Evolutionary conservation across 2,113 vertebrate species (phyloP), one percentile per base, ranked within the genome.

Genomic region (Solea solea): DNA sequence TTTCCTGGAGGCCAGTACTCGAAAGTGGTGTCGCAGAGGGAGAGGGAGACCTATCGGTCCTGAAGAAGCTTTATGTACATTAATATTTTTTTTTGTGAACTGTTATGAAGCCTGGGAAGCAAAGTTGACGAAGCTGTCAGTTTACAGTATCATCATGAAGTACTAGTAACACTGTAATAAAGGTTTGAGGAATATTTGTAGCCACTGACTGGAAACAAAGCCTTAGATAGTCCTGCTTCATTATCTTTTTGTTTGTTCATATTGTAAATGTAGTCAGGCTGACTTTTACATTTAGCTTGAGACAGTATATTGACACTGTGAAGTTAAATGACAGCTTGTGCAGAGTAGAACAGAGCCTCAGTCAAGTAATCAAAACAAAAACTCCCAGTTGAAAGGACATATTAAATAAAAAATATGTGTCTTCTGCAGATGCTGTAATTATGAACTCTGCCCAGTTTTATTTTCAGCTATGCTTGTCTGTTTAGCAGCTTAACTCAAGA

Each of bases 21-120:
- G 69, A 64, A 86, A 65, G 56, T 45, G 58, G 56, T 82, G n/a
- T 21, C 68, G 76, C 40, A 55, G 34, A 64, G 34, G 34, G 34
- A 34, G 49, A 67, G 60, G 64, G 83, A 80, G 60, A 66, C 11
- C 42, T 69, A 44, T 42, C 21, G 21, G 21, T 21, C 34, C 34
- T 34, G 62, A 64, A 39, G 44, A 69, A 15, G 15, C 15, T 48
- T 8, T 16, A 54, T 70, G 27, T 60, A 39, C 62, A 49, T 57
- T 13, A n/a, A 72, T 75, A 40, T 49, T 81, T 58, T 54, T 61
- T 66, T 53, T 55, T 21, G 15, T 45, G 15, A 66, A 60, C 39
- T 71, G 27, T 45, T 58, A 4, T 7, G 41, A 53, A 21, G 46
- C 15, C 46, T 50, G 15, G 44, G 53, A 8, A 39, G 46, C 50